Base-by-base conservation (phyloP, 2,113 vertebrate species). In the Brachypteracias leptosomus region DNA sequence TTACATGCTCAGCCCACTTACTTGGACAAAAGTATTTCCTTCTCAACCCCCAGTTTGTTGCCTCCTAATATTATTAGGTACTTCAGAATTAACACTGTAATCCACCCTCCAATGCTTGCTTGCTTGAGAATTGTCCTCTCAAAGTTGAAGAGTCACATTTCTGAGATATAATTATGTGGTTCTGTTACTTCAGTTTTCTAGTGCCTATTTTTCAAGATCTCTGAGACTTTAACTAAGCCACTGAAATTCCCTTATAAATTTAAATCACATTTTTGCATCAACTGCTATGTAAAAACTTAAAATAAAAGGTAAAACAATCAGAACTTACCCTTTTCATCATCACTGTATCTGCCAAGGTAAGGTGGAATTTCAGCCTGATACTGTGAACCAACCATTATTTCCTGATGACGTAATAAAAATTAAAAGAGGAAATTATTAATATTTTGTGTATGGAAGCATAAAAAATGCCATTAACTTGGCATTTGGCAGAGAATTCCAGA, bases 381-480 rank as follows among this genome's bases (percentile, higher is more conserved):
- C n/a, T 99, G 98, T 35, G 98, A 98, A 66, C 99, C 99, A 73
- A 99, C 98, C 99, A 99, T 99, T 98, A 99, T 99, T 98, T 99
- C 99, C 99, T 99, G 73, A 67, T 95, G 15, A 83, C 25, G 25
- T 54, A 95, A 85, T 6, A 92, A 51, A 81, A 88, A 47, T 25
- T 1, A 51, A 61, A 38, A 89, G 15, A 58, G 33, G 54, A 93
- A 63, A 6, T 65, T 47, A 77, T 55, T 87, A 66, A 4, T 28
- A 89, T 36, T 87, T 31, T 81, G 10, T 19, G 2, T 3, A 63
- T 3, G 3, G 17, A 75, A 75, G 4, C 20, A 70, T 38, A 85
- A 72, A 36, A 72, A 75, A 58, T 5, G 1, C 31, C 16, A 67
- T 57, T 77, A 73, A 89, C 7, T 3, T 44, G 19, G 16, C 20